Base-by-base conservation (phyloP, 2,888 invertebrate species). In the Synanthedon tipuliformis region DNA sequence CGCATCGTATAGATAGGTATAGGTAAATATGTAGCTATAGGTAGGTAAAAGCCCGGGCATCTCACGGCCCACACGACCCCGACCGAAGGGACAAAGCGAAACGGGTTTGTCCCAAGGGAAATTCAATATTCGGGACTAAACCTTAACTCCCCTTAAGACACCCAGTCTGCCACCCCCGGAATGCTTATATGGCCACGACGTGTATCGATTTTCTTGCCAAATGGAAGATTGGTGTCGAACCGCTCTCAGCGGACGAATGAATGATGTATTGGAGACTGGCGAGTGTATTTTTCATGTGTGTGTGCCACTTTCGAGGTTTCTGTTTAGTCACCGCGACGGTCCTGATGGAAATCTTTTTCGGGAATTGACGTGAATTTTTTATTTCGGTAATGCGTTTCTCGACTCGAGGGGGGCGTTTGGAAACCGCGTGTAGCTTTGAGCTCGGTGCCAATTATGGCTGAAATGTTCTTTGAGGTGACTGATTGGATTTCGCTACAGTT, bases 61-160 rank as follows among this genome's bases (percentile, higher is more conserved):
- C 76, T 65, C 54, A 15, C 74, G 78, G 83, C 85, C 84, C 81
- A 83, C 80, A 82, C 86, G 84, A 84, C 85, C 86, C 84, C 82
- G 79, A 71, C 73, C 75, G 73, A 85, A 87, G 86, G 87, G 86
- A 86, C 86, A 87, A 86, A 85, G 86, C 77, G 86, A 87, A 87
- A 87, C 87, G 87, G 88, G 88, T 88, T 88, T 86, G 87, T 88
- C 88, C 87, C 88, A 81, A 81, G 88, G 88, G 88, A 88, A 88
- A 88, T 88, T 88, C 88, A 88, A 88, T 88, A 88, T 88, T 88
- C 88, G 88, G 88, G 87, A 85, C 87, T 87, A 87, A 87, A 87
- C 86, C 87, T 82, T 87, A 86, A 83, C 87, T 81, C 88, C 88
- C 88, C 83, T 81, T 82, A 83, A 85, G 80, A 77, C 86, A 73